These are phyloP conservation scores for Papilio glaucus DNA, from an alignment of 1,140 invertebrate genomes.

Conservation along the genomic window DNA sequence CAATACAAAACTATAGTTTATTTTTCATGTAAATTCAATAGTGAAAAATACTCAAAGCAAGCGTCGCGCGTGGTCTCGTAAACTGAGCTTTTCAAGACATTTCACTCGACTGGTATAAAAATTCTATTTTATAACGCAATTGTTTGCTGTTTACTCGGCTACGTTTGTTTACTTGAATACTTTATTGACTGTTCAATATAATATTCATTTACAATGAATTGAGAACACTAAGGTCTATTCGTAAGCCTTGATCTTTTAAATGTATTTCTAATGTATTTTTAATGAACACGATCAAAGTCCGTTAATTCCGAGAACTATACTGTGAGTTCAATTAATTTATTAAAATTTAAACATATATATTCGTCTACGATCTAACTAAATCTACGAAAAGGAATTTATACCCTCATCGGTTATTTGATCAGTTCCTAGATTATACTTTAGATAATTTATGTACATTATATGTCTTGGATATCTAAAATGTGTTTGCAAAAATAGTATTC, in stretches of 20 bases:
- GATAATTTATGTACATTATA: no score
- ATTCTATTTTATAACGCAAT: constrained; percentile 16
- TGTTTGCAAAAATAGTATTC: no score
- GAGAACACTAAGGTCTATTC: neutral
- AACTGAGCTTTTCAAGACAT: neutral
- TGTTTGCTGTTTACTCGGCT: neutral
- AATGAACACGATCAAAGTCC: no score
- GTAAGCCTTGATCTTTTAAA: neutral
- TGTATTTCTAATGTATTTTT: neutral
- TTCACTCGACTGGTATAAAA: constrained; percentile 18
- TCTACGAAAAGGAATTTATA: no score
- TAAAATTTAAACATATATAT: no score
- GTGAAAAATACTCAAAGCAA: constrained; percentile 9
- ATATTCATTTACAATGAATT: constrained; percentile 2
- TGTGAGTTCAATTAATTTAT: no score
- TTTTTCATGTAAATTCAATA: constrained; percentile 24
- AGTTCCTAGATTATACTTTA: no score
- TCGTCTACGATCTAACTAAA: no score
- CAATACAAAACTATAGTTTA: neutral
- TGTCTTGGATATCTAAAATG: no score
- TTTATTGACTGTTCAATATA: neutral
- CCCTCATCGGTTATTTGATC: no score
- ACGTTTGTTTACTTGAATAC: constrained; percentile 1
- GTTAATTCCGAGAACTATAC: no score
- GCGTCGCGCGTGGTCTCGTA: constrained; percentile 12